phyloP scores from a whole-genome alignment of 2,797 vertebrate species.

The Alectoris magna region DNA sequence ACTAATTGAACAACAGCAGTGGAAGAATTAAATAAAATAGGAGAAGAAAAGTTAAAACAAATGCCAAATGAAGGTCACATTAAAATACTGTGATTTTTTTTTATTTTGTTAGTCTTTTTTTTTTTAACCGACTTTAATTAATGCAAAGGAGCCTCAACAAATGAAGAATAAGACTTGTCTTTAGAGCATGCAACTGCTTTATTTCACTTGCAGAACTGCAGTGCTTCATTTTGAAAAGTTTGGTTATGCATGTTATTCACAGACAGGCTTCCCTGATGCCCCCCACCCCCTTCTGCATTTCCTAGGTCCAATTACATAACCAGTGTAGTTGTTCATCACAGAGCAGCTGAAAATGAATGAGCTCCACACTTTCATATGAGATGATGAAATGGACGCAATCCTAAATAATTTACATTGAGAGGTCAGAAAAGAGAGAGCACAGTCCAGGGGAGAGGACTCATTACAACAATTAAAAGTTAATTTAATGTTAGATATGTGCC shows the following conservation, averaged over 20 bases:
- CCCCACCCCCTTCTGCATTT: neutral
- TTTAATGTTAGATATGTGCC: constrained; percentile 31
- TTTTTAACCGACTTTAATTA: constrained; percentile 80
- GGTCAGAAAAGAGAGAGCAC: neutral
- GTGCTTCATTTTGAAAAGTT: constrained; percentile 38
- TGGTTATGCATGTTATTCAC: constrained; percentile 8
- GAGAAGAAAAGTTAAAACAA: constrained; percentile 97
- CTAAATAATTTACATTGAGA: neutral
- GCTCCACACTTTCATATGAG: neutral
- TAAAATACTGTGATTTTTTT: constrained; percentile 88
- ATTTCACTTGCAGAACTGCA: constrained; percentile 30
- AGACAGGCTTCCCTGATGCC: neutral
- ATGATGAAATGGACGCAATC: neutral
- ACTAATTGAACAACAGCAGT: constrained; percentile 99
- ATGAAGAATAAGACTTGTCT: constrained; percentile 61
- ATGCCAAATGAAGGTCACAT: constrained; percentile 99
- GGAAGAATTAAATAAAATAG: constrained; percentile 90
- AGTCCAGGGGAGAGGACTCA: neutral
- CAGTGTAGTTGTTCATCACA: neutral
- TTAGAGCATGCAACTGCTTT: neutral
- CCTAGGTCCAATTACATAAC: constrained; percentile 12
- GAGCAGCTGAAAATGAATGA: constrained; percentile 12
- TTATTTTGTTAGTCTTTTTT: neutral
- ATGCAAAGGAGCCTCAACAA: constrained; percentile 83
- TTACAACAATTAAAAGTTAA: constrained; percentile 4